These are phyloP conservation scores for Drosophila infuscata DNA, from an alignment of 2,888 invertebrate genomes.

Conservation along the genomic window DNA sequence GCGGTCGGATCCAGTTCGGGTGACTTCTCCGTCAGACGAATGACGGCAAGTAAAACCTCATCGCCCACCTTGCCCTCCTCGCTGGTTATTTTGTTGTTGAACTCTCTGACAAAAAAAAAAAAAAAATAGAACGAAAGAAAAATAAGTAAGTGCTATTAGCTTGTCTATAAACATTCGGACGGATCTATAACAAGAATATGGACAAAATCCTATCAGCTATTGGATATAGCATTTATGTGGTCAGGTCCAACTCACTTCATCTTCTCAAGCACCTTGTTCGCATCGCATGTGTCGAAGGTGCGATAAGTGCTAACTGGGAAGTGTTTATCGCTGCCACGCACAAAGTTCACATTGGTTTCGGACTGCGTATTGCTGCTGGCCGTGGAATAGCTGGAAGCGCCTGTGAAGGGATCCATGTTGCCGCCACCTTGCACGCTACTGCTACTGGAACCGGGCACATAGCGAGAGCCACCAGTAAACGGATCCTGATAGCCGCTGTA, in stretches of 20 bases:
- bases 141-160: too few relatives aligned
- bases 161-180: too few relatives aligned
- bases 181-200: neutral
- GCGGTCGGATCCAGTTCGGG: slow-evolving; percentile 85
- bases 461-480: slow-evolving; percentile 89
- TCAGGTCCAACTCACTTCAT: slow-evolving; percentile 83
- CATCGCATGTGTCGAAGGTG: slow-evolving; percentile 92
- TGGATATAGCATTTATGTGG: neutral
- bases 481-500: slow-evolving; percentile 87
- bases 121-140: neutral
- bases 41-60: slow-evolving; percentile 85
- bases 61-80: slow-evolving; percentile 76
- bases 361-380: slow-evolving; percentile 45
- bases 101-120: slow-evolving; percentile 86
- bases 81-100: slow-evolving; percentile 87
- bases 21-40: slow-evolving; percentile 87
- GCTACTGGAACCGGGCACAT: slow-evolving; percentile 87
- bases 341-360: slow-evolving; percentile 76
- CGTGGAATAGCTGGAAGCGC: slow-evolving; percentile 90
- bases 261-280: slow-evolving; percentile 90
- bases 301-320: slow-evolving; percentile 86
- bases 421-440: slow-evolving; percentile 79
- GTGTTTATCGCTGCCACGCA: slow-evolving; percentile 76
- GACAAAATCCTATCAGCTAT: neutral
- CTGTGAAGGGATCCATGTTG: slow-evolving; percentile 89